These are phyloP conservation scores for Drosophila lacteicornis DNA, from an alignment of 1,140 invertebrate species.

Conservation along the genomic window DNA sequence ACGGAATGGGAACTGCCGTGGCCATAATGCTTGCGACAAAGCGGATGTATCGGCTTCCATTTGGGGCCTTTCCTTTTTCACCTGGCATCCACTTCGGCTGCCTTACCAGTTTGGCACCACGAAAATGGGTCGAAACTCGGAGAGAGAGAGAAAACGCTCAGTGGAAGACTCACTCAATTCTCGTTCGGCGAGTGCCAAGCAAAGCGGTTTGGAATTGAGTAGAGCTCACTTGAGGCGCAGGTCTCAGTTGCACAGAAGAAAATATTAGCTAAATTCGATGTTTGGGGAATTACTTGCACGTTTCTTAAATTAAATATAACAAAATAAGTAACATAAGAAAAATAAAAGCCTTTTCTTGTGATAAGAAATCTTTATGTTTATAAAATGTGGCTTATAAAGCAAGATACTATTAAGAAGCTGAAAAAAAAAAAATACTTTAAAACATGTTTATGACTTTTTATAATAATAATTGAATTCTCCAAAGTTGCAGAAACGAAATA, in stretches of 20 bases:
- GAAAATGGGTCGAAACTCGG: constrained; percentile 47
- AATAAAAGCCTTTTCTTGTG: neutral
- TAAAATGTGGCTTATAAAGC: neutral
- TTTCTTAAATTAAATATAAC: neutral
- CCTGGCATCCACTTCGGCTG: constrained; percentile 1
- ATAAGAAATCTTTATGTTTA: neutral
- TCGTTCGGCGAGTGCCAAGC: constrained; percentile 28
- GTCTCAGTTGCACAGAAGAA: constrained; percentile 1
- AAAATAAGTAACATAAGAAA: neutral
- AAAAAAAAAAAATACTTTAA: neutral
- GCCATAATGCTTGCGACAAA: constrained; percentile 20
- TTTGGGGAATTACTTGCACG: too few species aligned
- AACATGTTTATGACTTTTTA: neutral
- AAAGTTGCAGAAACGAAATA: neutral
- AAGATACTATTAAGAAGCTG: neutral
- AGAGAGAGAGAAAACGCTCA: constrained; percentile 15
- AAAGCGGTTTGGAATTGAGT: constrained; percentile 18
- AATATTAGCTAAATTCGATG: neutral
- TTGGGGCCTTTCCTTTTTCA: constrained; percentile 54
- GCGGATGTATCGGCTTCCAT: constrained; percentile 52
- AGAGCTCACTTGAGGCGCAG: neutral
- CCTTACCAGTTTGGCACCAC: constrained; percentile 49
- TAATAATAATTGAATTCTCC: neutral
- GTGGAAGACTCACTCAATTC: constrained; percentile 24
- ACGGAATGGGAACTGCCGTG: constrained; percentile 12